Conservation (phyloP, 92 coral and sea anemone species). For the Zoanthus sociatus region DNA sequence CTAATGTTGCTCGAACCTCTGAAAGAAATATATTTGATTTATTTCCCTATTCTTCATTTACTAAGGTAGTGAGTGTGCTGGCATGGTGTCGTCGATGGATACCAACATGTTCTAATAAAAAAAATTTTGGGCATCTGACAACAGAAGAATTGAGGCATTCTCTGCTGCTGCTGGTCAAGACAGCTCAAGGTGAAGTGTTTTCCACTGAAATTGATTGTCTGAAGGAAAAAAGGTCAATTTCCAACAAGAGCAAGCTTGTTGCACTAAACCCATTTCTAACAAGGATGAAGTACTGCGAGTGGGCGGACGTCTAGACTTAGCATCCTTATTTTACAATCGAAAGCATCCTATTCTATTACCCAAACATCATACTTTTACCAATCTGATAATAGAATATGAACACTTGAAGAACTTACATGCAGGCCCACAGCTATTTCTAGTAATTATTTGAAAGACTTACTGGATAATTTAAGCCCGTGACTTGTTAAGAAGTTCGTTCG, state of each 20-base stretch:
- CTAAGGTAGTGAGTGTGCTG: slow-evolving; percentile 51
- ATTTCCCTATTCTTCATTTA: slow-evolving; percentile 20
- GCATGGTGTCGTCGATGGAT: slow-evolving; percentile 53
- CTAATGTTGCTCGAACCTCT: background rate
- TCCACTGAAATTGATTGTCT: slow-evolving; percentile 43
- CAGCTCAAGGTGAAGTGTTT: slow-evolving; percentile 55
- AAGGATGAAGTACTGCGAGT: slow-evolving; percentile 67
- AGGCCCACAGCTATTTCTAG: slow-evolving; percentile 67
- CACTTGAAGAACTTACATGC: slow-evolving; percentile 68
- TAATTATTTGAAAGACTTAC: slow-evolving; percentile 59
- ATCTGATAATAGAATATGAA: slow-evolving; percentile 52
- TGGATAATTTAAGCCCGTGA: slow-evolving; percentile 65
- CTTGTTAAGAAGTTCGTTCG: slow-evolving; percentile 65
- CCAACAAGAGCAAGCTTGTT: background rate
- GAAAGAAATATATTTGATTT: background rate
- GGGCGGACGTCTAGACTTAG: slow-evolving; percentile 61
- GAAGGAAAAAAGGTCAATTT: background rate
- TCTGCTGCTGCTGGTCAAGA: slow-evolving; percentile 50
- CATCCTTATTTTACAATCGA: slow-evolving; percentile 32
- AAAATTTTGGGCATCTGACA: slow-evolving; percentile 52
- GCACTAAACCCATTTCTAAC: slow-evolving; percentile 70
- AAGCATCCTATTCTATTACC: slow-evolving; percentile 65
- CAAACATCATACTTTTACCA: slow-evolving; percentile 55
- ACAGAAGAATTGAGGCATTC: slow-evolving; percentile 55
- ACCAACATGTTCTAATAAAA: slow-evolving; percentile 43